These are phyloP conservation scores for Zelleria hepariella DNA, from an alignment of 2,888 invertebrate species.

Conservation along the genomic window DNA sequence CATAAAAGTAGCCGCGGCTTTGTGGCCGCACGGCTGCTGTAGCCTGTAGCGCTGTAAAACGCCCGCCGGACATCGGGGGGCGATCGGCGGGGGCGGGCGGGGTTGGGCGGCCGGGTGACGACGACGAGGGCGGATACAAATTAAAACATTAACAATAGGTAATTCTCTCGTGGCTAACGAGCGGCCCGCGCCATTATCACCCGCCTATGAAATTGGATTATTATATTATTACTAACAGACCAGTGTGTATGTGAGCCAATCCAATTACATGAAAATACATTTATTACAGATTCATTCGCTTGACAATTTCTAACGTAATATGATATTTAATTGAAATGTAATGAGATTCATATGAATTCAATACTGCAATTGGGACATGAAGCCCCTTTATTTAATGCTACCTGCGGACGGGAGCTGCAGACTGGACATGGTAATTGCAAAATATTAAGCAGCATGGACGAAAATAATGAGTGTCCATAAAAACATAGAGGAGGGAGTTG, in stretches of 20 bases:
- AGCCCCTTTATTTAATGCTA: neutral
- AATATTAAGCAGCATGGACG: constrained; percentile 6
- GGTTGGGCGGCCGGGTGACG: too few relatives aligned
- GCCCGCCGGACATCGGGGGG: neutral
- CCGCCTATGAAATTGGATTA: constrained; percentile 57
- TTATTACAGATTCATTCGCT: neutral
- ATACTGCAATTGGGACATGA: too few relatives aligned
- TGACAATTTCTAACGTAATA: neutral
- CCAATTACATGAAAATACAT: constrained; percentile 3
- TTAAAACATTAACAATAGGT: constrained; percentile 67
- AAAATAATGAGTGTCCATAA: constrained; percentile 26
- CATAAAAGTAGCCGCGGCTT: constrained; percentile 11
- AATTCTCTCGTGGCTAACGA: constrained; percentile 59
- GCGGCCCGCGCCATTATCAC: constrained; percentile 55
- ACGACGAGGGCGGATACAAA: constrained; percentile 43
- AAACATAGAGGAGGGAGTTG: constrained; percentile 38
- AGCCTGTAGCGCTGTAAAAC: constrained; percentile 1
- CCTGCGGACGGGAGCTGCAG: neutral
- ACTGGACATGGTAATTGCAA: neutral
- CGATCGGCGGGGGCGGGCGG: neutral
- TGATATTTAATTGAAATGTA: neutral
- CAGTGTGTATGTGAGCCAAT: constrained; percentile 3
- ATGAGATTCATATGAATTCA: neutral
- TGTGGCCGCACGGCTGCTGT: constrained; percentile 12
- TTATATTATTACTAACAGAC: constrained; percentile 40